A percentile compares a stretch with the other conserved stretches of the same genome.
phyloP scores from a whole-genome alignment of 2,888 invertebrate genomes.

The Eupithecia inturbata region DNA sequence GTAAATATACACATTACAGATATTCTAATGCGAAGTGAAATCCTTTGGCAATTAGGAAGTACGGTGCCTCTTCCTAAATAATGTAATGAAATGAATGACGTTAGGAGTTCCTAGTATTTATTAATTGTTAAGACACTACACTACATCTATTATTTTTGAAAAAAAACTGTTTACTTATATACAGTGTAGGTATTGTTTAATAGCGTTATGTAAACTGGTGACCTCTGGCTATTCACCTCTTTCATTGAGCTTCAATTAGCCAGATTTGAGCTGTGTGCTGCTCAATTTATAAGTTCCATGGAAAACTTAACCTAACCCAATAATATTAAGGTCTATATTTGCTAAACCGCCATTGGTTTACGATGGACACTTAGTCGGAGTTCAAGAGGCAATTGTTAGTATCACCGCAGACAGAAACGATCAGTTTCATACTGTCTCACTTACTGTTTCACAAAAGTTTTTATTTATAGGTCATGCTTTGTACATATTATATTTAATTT shows the following conservation, averaged over 20 bases:
- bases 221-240: slow-evolving; percentile 53
- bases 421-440: not conserved
- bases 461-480: not conserved
- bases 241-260: slow-evolving; percentile 57
- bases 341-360: not conserved
- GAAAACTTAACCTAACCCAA: slow-evolving; percentile 11
- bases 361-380: slow-evolving; percentile 6
- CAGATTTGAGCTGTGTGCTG: slow-evolving; percentile 43
- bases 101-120: not conserved
- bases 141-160: too few relatives aligned
- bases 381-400: slow-evolving; percentile 14
- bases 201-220: slow-evolving; percentile 13
- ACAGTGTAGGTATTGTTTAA: slow-evolving; percentile 6
- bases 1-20: not conserved
- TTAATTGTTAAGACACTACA: not conserved
- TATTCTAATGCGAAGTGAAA: not conserved
- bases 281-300: slow-evolving; percentile 12
- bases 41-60: not conserved
- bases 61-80: not conserved
- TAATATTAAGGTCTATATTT: slow-evolving; percentile 12
- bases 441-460: not conserved
- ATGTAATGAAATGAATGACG: not conserved
- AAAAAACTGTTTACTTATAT: not conserved
- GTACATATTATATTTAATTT: not conserved
- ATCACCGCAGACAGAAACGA: slow-evolving; percentile 7